phyloP scores from a whole-genome alignment of 1,140 invertebrate species.

The Bilobella aurantiaca region DNA sequence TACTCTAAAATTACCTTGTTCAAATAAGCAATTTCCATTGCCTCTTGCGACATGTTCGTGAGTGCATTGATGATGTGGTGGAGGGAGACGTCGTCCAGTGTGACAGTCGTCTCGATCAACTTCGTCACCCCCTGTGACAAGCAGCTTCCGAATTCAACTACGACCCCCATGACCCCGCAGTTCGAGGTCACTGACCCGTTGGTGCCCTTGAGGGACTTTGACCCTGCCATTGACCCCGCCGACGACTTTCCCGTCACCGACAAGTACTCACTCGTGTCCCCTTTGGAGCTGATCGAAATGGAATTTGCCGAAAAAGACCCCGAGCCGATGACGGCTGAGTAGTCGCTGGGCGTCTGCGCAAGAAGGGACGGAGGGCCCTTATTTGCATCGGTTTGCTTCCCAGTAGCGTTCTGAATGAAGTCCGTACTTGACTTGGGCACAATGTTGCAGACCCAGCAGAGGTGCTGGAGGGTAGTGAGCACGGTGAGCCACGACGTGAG shows the following conservation, averaged over 20 bases:
- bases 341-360: background rate
- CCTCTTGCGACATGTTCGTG: slow-evolving; percentile 89
- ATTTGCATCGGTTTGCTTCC: slow-evolving; percentile 3
- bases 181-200: slow-evolving; percentile 24
- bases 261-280: slow-evolving; percentile 12
- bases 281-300: background rate
- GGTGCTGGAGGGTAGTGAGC: slow-evolving; percentile 69
- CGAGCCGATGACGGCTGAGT: background rate
- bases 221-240: background rate
- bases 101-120: slow-evolving; percentile 87
- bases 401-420: slow-evolving; percentile 24
- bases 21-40: slow-evolving; percentile 91
- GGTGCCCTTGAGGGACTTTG: slow-evolving; percentile 16
- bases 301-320: background rate
- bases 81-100: slow-evolving; percentile 84
- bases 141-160: slow-evolving; percentile 33
- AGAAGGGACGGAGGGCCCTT: background rate
- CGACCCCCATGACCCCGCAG: slow-evolving; percentile 33
- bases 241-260: background rate
- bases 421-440: slow-evolving; percentile 31
- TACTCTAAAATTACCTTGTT: slow-evolving; percentile 62
- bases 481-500: slow-evolving; percentile 92
- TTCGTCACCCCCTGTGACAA: slow-evolving; percentile 51
- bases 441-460: slow-evolving; percentile 37
- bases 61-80: slow-evolving; percentile 94